Conservation (phyloP, 92 coral and sea anemone species). For the Epizoanthus illoricatus region DNA sequence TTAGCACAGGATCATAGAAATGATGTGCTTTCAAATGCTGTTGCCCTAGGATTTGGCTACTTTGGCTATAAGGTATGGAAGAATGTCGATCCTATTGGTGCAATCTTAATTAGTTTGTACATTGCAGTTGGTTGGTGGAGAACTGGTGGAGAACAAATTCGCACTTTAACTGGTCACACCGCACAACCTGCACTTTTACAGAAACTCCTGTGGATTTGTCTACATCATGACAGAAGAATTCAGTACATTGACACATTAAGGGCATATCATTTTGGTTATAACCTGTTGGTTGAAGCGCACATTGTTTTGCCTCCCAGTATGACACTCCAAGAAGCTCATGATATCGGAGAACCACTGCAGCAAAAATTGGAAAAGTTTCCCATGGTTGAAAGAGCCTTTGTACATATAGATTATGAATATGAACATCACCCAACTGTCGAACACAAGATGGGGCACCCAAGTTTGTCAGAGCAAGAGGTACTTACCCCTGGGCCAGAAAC, state of each 20-base stretch:
- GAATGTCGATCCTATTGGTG: constrained; percentile 91
- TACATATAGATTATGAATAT: constrained; percentile 94
- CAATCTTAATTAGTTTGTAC: constrained; percentile 84
- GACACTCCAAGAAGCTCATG: constrained; percentile 90
- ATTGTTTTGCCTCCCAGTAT: constrained; percentile 88
- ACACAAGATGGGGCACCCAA: constrained; percentile 68
- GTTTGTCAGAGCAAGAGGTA: background rate
- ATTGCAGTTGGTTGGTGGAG: constrained; percentile 90
- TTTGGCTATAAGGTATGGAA: constrained; percentile 88
- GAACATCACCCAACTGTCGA: constrained; percentile 85
- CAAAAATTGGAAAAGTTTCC: constrained; percentile 78
- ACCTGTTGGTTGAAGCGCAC: constrained; percentile 91
- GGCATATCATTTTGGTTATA: constrained; percentile 92
- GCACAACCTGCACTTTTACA: constrained; percentile 83
- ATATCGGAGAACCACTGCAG: constrained; percentile 93
- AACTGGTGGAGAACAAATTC: constrained; percentile 82
- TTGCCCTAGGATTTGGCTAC: constrained; percentile 89
- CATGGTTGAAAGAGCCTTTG: constrained; percentile 94
- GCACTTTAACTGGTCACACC: constrained; percentile 78
- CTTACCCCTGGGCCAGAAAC: background rate
- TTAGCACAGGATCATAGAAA: constrained; percentile 95
- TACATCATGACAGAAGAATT: constrained; percentile 74
- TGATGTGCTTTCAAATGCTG: constrained; percentile 84
- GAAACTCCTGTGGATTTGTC: constrained; percentile 82
- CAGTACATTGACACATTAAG: constrained; percentile 92